Percentiles rank a stretch among this genome's conserved stretches.
Evolutionary conservation across 2,113 vertebrate genomes (phyloP).

Genomic region (Lathamus discolor): DNA sequence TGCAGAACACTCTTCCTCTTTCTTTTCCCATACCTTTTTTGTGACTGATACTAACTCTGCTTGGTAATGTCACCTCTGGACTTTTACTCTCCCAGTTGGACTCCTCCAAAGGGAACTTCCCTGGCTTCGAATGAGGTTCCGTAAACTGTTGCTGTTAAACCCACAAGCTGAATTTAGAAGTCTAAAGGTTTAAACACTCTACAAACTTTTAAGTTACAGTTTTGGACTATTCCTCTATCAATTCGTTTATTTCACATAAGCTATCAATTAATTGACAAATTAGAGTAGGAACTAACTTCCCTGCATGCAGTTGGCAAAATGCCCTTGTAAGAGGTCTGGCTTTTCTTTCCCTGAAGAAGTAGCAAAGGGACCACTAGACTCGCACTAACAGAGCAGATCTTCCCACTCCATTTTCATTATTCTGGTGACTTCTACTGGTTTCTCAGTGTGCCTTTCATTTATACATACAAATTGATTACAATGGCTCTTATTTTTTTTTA

Average conservation of each 20-base stretch:
- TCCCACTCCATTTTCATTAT: background rate
- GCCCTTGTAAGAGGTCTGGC: background rate
- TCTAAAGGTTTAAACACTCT: background rate
- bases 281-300: background rate
- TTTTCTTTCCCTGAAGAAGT: background rate
- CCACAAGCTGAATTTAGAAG: background rate
- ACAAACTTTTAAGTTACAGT: background rate
- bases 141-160: background rate
- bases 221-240: background rate
- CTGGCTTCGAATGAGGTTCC: background rate
- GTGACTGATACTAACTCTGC: background rate
- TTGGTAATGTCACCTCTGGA: background rate
- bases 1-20: background rate
- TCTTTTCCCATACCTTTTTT: background rate
- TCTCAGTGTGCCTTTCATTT: background rate
- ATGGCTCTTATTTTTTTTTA: background rate
- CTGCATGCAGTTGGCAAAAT: background rate
- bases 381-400: background rate
- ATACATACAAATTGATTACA: background rate
- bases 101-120: background rate
- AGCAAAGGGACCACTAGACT: background rate
- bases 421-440: background rate
- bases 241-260: background rate
- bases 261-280: background rate
- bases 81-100: background rate